These are phyloP conservation scores for Thymelicus acteon DNA, from an alignment of 2,888 invertebrate genomes.

Conservation along the genomic window DNA sequence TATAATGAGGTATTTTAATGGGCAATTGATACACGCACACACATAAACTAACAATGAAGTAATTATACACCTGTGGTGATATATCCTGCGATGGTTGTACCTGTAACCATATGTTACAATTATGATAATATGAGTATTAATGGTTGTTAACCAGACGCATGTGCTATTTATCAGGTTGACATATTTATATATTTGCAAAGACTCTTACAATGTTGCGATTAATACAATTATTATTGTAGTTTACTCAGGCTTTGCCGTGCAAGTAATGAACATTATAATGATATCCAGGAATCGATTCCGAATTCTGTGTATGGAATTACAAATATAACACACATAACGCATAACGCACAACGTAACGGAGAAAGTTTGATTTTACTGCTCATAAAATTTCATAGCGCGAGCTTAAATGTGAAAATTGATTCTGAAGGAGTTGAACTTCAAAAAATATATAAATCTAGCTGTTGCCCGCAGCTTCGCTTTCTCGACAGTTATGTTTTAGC, in stretches of 20 bases:
- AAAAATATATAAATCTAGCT: too few relatives aligned
- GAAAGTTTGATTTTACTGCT: too few relatives aligned
- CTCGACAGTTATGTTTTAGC: too few relatives aligned
- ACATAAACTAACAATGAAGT: slow-evolving; percentile 15
- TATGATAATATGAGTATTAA: slow-evolving; percentile 19
- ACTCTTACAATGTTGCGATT: background rate
- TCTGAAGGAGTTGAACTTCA: too few relatives aligned
- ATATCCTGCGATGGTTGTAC: background rate
- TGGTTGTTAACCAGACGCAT: slow-evolving; percentile 2
- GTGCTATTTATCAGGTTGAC: slow-evolving; percentile 12
- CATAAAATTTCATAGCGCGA: too few relatives aligned
- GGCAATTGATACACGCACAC: slow-evolving; percentile 7
- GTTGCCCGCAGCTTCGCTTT: too few relatives aligned
- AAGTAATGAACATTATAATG: too few relatives aligned
- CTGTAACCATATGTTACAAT: slow-evolving; percentile 20
- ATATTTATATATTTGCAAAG: slow-evolving; percentile 18
- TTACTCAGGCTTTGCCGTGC: background rate
- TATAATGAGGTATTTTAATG: slow-evolving; percentile 9
- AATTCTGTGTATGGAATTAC: too few relatives aligned
- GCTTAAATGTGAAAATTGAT: too few relatives aligned
- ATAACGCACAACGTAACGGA: too few relatives aligned
- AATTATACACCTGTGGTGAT: slow-evolving; percentile 18
- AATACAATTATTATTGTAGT: background rate
- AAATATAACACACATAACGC: too few relatives aligned
- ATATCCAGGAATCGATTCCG: too few relatives aligned